Conservation (phyloP, 2,797 vertebrate genomes). For the Sphaeramia orbicularis region DNA sequence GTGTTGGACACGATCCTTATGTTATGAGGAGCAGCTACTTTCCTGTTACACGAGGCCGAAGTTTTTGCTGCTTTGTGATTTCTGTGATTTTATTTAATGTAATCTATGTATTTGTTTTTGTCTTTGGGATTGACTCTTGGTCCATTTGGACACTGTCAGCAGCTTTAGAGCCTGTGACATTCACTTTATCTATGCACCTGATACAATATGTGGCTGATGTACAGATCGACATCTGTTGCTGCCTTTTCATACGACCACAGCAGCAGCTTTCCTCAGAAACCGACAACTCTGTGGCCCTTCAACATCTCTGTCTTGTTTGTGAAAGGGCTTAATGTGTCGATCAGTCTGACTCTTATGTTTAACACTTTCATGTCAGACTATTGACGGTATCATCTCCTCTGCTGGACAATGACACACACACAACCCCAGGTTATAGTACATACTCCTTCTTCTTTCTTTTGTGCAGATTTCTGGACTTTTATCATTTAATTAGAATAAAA, state of each 20-base stretch:
- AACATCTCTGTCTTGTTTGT: constrained; percentile 18
- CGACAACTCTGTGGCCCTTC: constrained; percentile 5
- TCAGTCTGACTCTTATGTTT: constrained; percentile 13
- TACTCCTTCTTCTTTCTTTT: not conserved
- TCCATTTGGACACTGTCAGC: not conserved
- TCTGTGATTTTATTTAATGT: not conserved
- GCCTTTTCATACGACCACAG: not conserved
- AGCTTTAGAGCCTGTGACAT: constrained; percentile 17
- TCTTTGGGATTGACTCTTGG: not conserved
- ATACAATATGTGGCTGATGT: not conserved
- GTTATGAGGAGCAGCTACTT: too few species aligned
- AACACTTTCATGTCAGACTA: constrained; percentile 16
- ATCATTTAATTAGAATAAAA: not conserved
- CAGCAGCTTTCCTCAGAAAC: not conserved
- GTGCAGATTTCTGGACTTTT: not conserved
- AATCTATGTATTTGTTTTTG: not conserved
- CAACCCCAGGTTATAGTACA: not conserved
- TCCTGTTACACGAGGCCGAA: too few species aligned
- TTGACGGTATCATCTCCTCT: constrained; percentile 24
- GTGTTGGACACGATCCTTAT: too few species aligned
- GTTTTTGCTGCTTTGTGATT: not conserved
- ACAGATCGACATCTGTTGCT: constrained; percentile 7
- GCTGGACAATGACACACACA: constrained; percentile 8
- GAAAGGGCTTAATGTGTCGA: constrained; percentile 16
- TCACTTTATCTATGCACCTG: not conserved